Conservation (phyloP, 2,113 vertebrate species). For the Phycodurus eques region DNA sequence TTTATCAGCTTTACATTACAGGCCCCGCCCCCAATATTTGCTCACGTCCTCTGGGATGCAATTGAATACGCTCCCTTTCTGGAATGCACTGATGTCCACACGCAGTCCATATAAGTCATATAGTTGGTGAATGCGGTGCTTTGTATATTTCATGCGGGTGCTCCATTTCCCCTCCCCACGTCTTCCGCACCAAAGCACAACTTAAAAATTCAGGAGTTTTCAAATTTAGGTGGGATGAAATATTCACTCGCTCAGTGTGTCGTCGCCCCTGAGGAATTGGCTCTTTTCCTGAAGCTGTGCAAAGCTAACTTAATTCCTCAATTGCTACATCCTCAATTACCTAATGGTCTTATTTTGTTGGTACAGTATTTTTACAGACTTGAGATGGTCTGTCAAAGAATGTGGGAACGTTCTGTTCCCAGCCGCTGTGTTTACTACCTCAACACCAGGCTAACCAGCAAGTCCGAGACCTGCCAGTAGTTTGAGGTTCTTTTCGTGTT, state of each 20-base stretch:
- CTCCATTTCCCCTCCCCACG: neutral
- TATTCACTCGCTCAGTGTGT: neutral
- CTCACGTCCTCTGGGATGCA: constrained; percentile 8
- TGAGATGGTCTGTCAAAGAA: neutral
- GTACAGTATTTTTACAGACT: neutral
- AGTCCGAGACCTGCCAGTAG: neutral
- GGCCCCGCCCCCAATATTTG: constrained; percentile 6
- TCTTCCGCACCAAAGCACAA: neutral
- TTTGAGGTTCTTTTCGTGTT: constrained; percentile 1
- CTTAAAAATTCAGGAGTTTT: constrained; percentile 10
- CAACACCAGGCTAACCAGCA: constrained; percentile 8
- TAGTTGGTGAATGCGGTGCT: neutral
- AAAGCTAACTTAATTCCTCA: neutral
- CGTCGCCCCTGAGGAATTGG: neutral
- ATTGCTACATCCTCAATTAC: neutral
- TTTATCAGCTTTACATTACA: constrained; percentile 24
- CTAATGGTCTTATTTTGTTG: neutral
- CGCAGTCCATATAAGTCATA: neutral
- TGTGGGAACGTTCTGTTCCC: constrained; percentile 10
- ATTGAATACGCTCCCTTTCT: neutral
- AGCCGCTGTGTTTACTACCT: constrained; percentile 6
- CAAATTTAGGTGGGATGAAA: constrained; percentile 2
- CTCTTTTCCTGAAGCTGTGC: neutral
- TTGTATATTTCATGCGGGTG: neutral
- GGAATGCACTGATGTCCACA: neutral